Evolutionary conservation across 1,140 invertebrate species (phyloP).

Genomic region (Elymnias hypermnestra): DNA sequence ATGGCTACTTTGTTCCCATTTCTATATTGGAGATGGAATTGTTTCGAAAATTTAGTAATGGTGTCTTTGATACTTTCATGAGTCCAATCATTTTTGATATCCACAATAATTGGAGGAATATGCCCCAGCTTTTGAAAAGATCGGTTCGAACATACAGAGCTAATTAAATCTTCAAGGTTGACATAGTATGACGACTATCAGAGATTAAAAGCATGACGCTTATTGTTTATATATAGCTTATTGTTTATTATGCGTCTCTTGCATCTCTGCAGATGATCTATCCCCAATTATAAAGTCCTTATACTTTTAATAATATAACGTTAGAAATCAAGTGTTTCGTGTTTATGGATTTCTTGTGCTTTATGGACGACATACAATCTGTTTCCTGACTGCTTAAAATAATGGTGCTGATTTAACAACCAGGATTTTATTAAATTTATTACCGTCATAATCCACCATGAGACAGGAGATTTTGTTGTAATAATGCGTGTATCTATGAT

Average conservation of each 20-base stretch:
- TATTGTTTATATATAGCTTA: too few relatives aligned
- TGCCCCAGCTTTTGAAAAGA: slow-evolving; percentile 68
- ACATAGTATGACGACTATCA: slow-evolving; percentile 64
- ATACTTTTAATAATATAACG: slow-evolving; percentile 73
- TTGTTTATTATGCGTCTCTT: slow-evolving; percentile 45
- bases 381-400: slow-evolving; percentile 63
- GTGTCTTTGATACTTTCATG: too few relatives aligned
- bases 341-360: slow-evolving; percentile 48
- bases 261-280: slow-evolving; percentile 26
- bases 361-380: slow-evolving; percentile 41
- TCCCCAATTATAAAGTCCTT: slow-evolving; percentile 64
- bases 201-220: too few relatives aligned
- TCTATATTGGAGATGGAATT: too few relatives aligned
- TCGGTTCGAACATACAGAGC: slow-evolving; percentile 69
- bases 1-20: too few relatives aligned
- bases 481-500: slow-evolving; percentile 92
- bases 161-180: slow-evolving; percentile 69
- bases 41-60: too few relatives aligned
- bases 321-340: slow-evolving; percentile 41
- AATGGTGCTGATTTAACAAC: slow-evolving; percentile 30
- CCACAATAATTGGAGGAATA: too few relatives aligned
- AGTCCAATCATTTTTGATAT: too few relatives aligned
- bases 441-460: slow-evolving; percentile 75
- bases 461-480: slow-evolving; percentile 97
- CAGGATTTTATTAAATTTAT: slow-evolving; percentile 38